These are phyloP conservation scores for Nymphalis urticae DNA, from an alignment of 2,888 invertebrate species.

Conservation along the genomic window DNA sequence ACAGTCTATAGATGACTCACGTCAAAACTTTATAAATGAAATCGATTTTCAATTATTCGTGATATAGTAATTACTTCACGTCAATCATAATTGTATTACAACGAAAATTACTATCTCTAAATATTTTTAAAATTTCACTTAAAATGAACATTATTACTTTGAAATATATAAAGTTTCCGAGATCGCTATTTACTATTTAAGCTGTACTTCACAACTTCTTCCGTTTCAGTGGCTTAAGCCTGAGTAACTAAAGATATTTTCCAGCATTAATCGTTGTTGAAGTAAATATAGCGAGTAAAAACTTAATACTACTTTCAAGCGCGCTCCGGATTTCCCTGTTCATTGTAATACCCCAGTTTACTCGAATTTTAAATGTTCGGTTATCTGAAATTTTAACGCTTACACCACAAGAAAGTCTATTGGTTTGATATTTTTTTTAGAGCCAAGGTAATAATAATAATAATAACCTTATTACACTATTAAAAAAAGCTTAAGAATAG, in stretches of 20 bases:
- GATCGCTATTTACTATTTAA: conserved; percentile 30
- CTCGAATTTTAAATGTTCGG: conserved; percentile 19
- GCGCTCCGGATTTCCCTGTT: conserved; percentile 27
- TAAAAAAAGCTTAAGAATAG: no score
- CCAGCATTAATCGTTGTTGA: conserved; percentile 35
- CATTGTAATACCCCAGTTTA: conserved; percentile 25
- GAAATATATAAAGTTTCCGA: conserved; percentile 23
- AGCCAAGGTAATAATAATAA: no score
- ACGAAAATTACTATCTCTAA: no score
- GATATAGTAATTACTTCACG: no score
- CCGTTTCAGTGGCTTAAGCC: conserved; percentile 32
- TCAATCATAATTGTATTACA: no score
- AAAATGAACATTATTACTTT: conserved; percentile 17
- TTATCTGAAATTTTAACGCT: conserved; percentile 17
- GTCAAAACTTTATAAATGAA: no score
- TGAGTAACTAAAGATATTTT: conserved; percentile 35
- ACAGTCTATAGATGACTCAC: no score
- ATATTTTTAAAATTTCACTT: no score
- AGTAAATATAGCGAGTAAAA: conserved; percentile 42
- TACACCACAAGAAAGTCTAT: neutral
- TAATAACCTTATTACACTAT: no score
- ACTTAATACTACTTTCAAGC: conserved; percentile 39
- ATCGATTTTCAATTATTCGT: no score
- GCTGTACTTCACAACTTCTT: conserved; percentile 29
- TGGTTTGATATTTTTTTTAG: neutral